Evolutionary conservation across 1,140 invertebrate species (phyloP).

Genomic region (Notospermus geniculatus): DNA sequence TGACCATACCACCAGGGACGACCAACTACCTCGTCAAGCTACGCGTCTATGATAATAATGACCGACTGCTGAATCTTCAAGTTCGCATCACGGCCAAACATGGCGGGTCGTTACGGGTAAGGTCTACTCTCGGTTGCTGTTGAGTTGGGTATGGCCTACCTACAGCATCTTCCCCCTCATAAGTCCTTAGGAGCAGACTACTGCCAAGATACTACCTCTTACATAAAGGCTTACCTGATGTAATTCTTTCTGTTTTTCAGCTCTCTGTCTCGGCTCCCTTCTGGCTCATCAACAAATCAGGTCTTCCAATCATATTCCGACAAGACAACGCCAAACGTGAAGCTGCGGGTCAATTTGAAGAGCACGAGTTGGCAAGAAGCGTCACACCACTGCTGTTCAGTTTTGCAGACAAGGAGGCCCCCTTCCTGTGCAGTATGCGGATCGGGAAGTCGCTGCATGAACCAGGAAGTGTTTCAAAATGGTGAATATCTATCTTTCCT

Average conservation of each 20-base stretch:
- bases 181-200: too few relatives aligned
- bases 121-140: slow-evolving; percentile 1
- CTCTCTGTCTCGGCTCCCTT: slow-evolving; percentile 80
- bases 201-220: too few relatives aligned
- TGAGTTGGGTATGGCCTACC: not conserved
- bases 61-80: slow-evolving; percentile 72
- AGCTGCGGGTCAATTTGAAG: slow-evolving; percentile 88
- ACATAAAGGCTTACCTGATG: too few relatives aligned
- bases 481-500: slow-evolving; percentile 31
- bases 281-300: slow-evolving; percentile 95
- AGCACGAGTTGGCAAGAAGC: slow-evolving; percentile 90
- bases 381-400: slow-evolving; percentile 91
- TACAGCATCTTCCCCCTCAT: not conserved
- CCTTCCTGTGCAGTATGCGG: slow-evolving; percentile 61
- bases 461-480: slow-evolving; percentile 34
- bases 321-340: slow-evolving; percentile 77
- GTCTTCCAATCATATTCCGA: slow-evolving; percentile 87
- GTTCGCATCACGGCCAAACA: slow-evolving; percentile 61
- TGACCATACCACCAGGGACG: slow-evolving; percentile 58
- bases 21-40: slow-evolving; percentile 52
- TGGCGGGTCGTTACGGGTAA: slow-evolving; percentile 63
- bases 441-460: slow-evolving; percentile 65
- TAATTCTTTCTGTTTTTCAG: slow-evolving; percentile 56
- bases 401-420: slow-evolving; percentile 81
- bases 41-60: slow-evolving; percentile 68